Conservation (phyloP, 2,888 invertebrate genomes). For the Melanostoma scalare region DNA sequence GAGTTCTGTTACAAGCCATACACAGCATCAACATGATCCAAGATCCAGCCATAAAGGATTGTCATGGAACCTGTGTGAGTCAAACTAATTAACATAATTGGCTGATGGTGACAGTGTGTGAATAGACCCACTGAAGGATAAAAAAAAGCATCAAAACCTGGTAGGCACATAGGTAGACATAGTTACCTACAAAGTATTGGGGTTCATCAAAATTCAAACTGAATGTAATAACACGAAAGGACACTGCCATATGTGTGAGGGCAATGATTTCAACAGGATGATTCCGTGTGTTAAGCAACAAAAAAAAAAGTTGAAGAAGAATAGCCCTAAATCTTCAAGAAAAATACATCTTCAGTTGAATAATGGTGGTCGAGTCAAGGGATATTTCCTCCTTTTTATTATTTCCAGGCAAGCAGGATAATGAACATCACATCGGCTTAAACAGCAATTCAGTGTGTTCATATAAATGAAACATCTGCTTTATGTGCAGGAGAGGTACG, state of each 20-base stretch:
- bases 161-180: too few relatives aligned
- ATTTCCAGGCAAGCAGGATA: constrained; percentile 24
- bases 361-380: constrained; percentile 24
- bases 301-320: background rate
- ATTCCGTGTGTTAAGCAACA: constrained; percentile 5
- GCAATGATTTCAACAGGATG: too few relatives aligned
- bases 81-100: constrained; percentile 61
- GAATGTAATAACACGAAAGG: background rate
- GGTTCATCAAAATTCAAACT: too few relatives aligned
- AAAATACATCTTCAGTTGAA: constrained; percentile 21
- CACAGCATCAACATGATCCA: background rate
- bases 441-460: constrained; percentile 31
- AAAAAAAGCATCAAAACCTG: background rate
- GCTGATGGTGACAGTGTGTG: constrained; percentile 2
- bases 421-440: constrained; percentile 42
- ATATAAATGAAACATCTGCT: constrained; percentile 61
- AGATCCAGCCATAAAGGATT: background rate
- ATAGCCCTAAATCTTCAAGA: constrained; percentile 12
- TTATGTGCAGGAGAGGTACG: constrained; percentile 40
- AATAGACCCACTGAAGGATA: background rate
- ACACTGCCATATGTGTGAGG: background rate
- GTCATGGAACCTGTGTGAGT: constrained; percentile 1
- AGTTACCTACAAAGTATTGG: too few relatives aligned
- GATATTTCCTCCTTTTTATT: constrained; percentile 39
- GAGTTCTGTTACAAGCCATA: constrained; percentile 9